A percentile compares a stretch with the other conserved stretches of the same genome.
These are phyloP conservation scores for Nomia melanderi DNA, from an alignment of 1,140 invertebrate genomes.

Conservation along the genomic window DNA sequence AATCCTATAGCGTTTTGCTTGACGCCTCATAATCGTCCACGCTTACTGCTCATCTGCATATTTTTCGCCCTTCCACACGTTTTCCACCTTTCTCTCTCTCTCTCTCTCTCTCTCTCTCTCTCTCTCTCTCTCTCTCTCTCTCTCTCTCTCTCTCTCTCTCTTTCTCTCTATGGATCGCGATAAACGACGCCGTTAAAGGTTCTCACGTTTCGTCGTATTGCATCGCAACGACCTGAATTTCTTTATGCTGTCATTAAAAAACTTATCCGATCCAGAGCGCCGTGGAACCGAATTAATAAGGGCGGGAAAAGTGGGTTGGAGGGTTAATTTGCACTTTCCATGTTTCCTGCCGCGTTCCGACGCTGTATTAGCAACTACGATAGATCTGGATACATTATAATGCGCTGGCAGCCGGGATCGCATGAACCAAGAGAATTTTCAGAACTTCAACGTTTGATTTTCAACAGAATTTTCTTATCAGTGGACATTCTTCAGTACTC, in stretches of 20 bases:
- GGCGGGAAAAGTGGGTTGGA: constrained; percentile 7
- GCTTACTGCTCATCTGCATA: constrained; percentile 26
- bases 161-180: constrained; percentile 18
- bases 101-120: too few relatives aligned
- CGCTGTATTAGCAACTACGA: not conserved
- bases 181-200: constrained; percentile 19
- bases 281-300: not conserved
- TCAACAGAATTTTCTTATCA: too few relatives aligned
- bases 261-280: constrained; percentile 29
- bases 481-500: too few relatives aligned
- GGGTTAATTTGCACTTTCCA: not conserved
- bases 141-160: too few relatives aligned
- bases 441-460: too few relatives aligned
- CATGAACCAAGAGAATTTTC: not conserved
- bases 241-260: constrained; percentile 15
- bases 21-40: constrained; percentile 24
- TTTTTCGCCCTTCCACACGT: not conserved
- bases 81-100: too few relatives aligned
- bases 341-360: not conserved
- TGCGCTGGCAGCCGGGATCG: too few relatives aligned
- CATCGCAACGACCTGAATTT: not conserved
- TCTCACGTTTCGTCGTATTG: not conserved
- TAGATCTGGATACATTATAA: not conserved
- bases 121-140: too few relatives aligned
- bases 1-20: constrained; percentile 4